Evolutionary conservation across 2,797 vertebrate genomes (phyloP).

Genomic region (Phyllotis vaccarum): DNA sequence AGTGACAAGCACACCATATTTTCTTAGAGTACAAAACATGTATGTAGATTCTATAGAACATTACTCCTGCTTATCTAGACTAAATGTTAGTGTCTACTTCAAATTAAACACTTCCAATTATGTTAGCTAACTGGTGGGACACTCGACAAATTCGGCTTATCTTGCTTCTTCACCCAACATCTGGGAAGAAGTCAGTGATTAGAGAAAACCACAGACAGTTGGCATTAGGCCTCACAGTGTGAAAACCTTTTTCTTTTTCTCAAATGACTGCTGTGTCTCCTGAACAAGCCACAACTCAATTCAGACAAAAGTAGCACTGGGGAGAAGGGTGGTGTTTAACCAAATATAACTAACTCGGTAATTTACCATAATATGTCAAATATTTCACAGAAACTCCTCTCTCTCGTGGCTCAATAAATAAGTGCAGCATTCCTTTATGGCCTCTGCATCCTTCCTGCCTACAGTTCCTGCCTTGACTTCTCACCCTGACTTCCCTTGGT

Average conservation of each 20-base stretch:
- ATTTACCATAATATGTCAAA: not conserved
- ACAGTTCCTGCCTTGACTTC: not conserved
- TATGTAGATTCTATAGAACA: not conserved
- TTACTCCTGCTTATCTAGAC: not conserved
- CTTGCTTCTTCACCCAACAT: constrained; percentile 14
- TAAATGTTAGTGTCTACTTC: not conserved
- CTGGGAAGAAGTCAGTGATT: constrained; percentile 49
- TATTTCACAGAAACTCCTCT: not conserved
- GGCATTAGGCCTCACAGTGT: not conserved
- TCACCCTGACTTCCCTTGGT: not conserved
- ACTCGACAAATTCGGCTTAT: not conserved
- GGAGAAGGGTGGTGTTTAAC: not conserved
- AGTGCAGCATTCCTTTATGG: not conserved
- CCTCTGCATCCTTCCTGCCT: not conserved
- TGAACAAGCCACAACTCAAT: not conserved
- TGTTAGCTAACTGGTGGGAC: not conserved
- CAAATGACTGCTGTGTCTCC: not conserved
- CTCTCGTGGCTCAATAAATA: not conserved
- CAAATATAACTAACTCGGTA: not conserved
- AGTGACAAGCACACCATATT: not conserved
- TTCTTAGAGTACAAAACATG: not conserved
- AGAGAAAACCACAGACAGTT: not conserved
- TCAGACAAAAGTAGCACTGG: not conserved
- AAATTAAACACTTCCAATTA: constrained; percentile 28
- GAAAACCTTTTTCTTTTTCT: not conserved